Evolutionary conservation across 2,797 vertebrate species (phyloP).

Genomic region (Linurgus olivaceus): DNA sequence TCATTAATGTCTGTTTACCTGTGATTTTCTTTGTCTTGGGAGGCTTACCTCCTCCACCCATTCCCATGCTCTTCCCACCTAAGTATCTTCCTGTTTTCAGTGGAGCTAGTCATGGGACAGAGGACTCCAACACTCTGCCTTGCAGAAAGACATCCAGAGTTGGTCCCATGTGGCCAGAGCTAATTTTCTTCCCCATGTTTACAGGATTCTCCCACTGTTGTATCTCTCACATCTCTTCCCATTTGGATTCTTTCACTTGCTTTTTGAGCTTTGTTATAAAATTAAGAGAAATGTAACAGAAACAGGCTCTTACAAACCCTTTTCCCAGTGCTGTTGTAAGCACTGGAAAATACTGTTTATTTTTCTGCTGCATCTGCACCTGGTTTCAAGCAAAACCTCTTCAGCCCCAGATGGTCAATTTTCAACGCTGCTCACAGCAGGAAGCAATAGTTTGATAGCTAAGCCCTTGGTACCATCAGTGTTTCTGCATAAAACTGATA

Average conservation of each 20-base stretch:
- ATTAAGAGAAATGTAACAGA: background rate
- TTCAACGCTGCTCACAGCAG: background rate
- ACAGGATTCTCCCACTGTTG: background rate
- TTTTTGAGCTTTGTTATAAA: background rate
- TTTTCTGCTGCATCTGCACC: background rate
- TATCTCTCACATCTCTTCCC: background rate
- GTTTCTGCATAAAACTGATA: background rate
- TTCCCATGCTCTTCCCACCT: background rate
- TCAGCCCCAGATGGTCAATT: background rate
- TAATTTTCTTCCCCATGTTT: background rate
- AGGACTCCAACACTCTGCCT: background rate
- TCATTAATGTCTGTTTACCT: background rate
- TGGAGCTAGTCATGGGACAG: background rate
- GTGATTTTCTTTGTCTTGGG: background rate
- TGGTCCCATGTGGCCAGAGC: background rate
- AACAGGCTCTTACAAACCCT: background rate
- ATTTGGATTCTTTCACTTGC: background rate
- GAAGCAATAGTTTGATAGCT: background rate
- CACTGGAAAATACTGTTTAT: background rate
- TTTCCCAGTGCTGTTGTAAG: background rate
- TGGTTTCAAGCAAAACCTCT: background rate
- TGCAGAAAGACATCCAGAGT: background rate
- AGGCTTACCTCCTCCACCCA: background rate
- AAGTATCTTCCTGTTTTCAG: background rate
- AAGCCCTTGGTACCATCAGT: background rate